Evolutionary conservation across 2,113 vertebrate genomes (phyloP), one percentile per base, ranked within the genome.

Genomic region (Caranx melampygus): DNA sequence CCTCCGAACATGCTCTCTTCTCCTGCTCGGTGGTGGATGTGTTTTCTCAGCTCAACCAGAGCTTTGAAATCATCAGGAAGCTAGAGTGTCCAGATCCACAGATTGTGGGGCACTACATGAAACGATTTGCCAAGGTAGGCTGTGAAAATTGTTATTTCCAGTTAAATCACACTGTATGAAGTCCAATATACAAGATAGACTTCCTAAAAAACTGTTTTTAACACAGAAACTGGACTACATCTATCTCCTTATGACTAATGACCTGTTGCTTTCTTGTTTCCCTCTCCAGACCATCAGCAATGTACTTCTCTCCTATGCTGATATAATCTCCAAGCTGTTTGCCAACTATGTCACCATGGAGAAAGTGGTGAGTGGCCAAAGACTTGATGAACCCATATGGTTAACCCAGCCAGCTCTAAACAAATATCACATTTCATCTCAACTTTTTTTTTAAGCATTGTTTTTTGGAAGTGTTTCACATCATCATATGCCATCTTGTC

Each of bases 11-110:
- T 0, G 97, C 98, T 0, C 96, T 99, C 13, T 99, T 99, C 94
- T 99, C 98, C 79, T 99, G 98, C 90, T 99, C 98, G 0, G 98
- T 99, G 89, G 98, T 99, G 90, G 98, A 99, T 0, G 98, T 99
- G 75, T 99, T 99, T 91, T 99, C 98, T 40, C 98, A 99, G 90
- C 97, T 99, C 88, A 99, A 99, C 92, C 98, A 99, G 95, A 99
- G 98, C 92, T 99, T 99, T 1, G 98, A 99, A 91, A 99, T 99
- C 91, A 98, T 99, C 93, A 97, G 99, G 90, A 99, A 99, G 83
- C 91, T 99, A 0, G 98, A 99, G 92, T 99, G 98, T 72, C 98
- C 98, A 0, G 98, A 99, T 79, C 98, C 98, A 0, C 97, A 98
- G 92, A 99, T 99, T 0, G 97, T 99, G 4, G 98, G 98, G 16